These are phyloP conservation scores for Oncorhynchus gorbuscha DNA, from an alignment of 2,113 vertebrate species.

Conservation along the genomic window DNA sequence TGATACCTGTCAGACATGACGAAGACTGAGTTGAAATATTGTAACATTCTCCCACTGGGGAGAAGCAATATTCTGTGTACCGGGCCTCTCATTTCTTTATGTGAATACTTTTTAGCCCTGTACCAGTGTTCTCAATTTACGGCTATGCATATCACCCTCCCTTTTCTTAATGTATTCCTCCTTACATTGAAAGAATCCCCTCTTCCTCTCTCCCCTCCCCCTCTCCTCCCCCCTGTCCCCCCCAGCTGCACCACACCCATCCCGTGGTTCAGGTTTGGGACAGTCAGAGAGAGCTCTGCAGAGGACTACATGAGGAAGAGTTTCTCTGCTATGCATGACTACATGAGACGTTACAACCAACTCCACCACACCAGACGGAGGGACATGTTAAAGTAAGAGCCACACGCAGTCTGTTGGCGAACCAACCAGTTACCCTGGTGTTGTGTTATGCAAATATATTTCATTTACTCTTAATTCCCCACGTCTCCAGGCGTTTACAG, in stretches of 20 bases:
- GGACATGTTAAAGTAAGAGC: slow-evolving; percentile 85
- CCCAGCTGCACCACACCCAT: slow-evolving; percentile 89
- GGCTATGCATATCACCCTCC: too few species aligned
- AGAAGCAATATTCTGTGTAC: too few species aligned
- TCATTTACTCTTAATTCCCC: too few species aligned
- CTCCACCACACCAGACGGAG: slow-evolving; percentile 87
- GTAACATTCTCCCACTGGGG: too few species aligned
- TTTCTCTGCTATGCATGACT: slow-evolving; percentile 89
- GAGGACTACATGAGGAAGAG: slow-evolving; percentile 95
- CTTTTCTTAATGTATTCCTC: too few species aligned
- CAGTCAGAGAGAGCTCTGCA: slow-evolving; percentile 92
- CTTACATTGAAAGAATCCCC: slow-evolving; percentile 50
- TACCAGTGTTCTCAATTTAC: too few species aligned
- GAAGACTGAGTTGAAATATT: too few species aligned
- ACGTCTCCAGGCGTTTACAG: too few species aligned
- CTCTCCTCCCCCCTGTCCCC: background rate
- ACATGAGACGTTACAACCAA: slow-evolving; percentile 85
- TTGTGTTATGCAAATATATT: background rate
- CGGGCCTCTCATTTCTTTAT: slow-evolving; percentile 71
- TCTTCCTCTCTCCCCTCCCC: background rate
- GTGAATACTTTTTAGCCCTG: slow-evolving; percentile 44
- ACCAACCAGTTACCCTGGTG: background rate
- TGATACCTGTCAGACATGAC: too few species aligned
- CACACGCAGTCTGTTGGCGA: background rate
- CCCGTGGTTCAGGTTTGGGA: slow-evolving; percentile 88